phyloP scores from a whole-genome alignment of 2,797 vertebrate species.

The Danio albolineatus region DNA sequence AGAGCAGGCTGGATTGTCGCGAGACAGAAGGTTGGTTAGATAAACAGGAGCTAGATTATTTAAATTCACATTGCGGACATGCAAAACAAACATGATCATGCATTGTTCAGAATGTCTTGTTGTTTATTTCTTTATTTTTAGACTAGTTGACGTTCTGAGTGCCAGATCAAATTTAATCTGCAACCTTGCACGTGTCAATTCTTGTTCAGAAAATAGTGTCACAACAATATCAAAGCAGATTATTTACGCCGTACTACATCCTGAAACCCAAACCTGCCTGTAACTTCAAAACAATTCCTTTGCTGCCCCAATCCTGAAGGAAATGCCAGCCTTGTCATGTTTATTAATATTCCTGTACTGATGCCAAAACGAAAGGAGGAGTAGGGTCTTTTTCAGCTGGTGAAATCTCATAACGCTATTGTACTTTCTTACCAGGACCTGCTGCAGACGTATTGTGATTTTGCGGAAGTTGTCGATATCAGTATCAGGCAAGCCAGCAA shows the following conservation, averaged over 20 bases:
- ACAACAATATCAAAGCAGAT: neutral
- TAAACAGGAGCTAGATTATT: too few species aligned
- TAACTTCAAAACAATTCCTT: neutral
- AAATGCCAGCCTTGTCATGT: constrained; percentile 11
- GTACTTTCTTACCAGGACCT: constrained; percentile 79
- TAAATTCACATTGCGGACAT: too few species aligned
- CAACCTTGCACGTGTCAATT: too few species aligned
- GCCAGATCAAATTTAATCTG: too few species aligned
- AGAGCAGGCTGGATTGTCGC: too few species aligned
- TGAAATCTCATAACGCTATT: constrained; percentile 5
- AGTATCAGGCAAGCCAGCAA: constrained; percentile 93
- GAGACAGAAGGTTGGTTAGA: too few species aligned
- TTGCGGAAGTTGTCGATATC: constrained; percentile 94
- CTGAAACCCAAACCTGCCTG: neutral
- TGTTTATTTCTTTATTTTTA: too few species aligned
- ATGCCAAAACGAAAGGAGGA: constrained; percentile 1
- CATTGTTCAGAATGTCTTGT: too few species aligned
- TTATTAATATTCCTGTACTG: constrained; percentile 22
- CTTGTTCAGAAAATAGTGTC: neutral
- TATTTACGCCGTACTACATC: neutral
- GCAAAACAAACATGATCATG: too few species aligned
- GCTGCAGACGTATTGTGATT: constrained; percentile 91
- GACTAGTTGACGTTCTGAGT: too few species aligned
- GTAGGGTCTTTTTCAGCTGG: neutral
- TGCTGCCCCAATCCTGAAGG: neutral